Base-by-base conservation (phyloP, 1,140 invertebrate genomes). In the Drosophila auraria region DNA sequence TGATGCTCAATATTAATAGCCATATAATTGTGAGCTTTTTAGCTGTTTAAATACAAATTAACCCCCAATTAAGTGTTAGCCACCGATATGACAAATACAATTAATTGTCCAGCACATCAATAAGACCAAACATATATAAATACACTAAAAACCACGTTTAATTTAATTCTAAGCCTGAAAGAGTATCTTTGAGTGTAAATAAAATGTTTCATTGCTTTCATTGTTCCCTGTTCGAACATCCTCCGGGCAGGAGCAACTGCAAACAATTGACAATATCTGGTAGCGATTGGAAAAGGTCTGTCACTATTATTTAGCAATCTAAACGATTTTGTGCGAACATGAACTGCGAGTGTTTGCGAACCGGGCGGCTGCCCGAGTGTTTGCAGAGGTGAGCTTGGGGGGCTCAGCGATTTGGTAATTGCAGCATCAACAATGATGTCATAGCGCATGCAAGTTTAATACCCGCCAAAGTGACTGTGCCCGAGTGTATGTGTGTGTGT, bases 351-450 rank as follows among this genome's bases (percentile, higher is more conserved):
- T 87, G 69, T 87, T 83, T 90, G 79, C 72, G 49, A 74, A 65
- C 70, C 61, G 77, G 72, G 69, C 71, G 66, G 65, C 56, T 60
- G 14, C 33, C 33, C 53, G 53, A n/a, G 72, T 74, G 54, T 78
- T 78, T 76, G 61, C 78, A 38, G 45, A 62, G 23, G 42, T 27
- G 38, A 23, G 51, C 15, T 47, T 38, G 42, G 42, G 44, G 17
- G 44, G 56, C 54, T 57, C 23, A 57, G 57, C 78, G 74, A 68
- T 84, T 90, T 78, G 81, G 82, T 84, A 89, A 89, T 89, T 89
- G 84, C 84, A 90, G 81, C 84, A 90, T 89, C 84, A 89, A 84
- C 78, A 89, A 86, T 73, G 71, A 68, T 82, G 75, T 65, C 83
- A 77, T 51, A n/a, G 51, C 30, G 38, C 70, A 80, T 64, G 56